phyloP scores from a whole-genome alignment of 1,140 invertebrate genomes.

The Odontomachus brunneus region DNA sequence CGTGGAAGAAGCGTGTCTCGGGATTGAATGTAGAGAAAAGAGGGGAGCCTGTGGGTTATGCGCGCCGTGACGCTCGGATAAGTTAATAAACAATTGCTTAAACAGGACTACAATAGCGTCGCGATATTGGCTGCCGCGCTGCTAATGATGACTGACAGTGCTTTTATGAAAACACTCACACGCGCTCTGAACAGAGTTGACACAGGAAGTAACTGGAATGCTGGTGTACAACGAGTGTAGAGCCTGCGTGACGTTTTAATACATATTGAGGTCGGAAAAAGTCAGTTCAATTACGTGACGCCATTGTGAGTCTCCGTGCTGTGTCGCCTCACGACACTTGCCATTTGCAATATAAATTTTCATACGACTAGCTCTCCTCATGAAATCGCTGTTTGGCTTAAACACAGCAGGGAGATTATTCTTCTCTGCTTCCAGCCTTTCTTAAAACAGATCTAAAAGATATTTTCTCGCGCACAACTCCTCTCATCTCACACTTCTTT shows the following conservation, averaged over 20 bases:
- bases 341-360: no score
- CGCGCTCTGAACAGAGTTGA: slow-evolving; percentile 24
- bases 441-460: no score
- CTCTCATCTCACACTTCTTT: no score
- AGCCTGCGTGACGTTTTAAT: slow-evolving; percentile 33
- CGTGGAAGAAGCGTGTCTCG: slow-evolving; percentile 55
- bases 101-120: slow-evolving; percentile 75
- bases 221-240: slow-evolving; percentile 36
- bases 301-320: not conserved
- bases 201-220: slow-evolving; percentile 56
- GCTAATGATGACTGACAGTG: slow-evolving; percentile 76
- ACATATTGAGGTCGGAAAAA: slow-evolving; percentile 3
- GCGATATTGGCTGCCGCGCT: slow-evolving; percentile 74
- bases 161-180: slow-evolving; percentile 71
- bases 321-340: no score
- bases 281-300: not conserved
- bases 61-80: slow-evolving; percentile 58
- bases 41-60: slow-evolving; percentile 61
- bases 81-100: slow-evolving; percentile 82
- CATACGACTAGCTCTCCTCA: no score
- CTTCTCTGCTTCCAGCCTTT: no score
- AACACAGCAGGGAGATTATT: not conserved
- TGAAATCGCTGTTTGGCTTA: no score
- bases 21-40: slow-evolving; percentile 36
- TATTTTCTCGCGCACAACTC: no score